These are phyloP conservation scores for Hypothenemus hampei DNA, from an alignment of 1,140 invertebrate species.

Conservation along the genomic window DNA sequence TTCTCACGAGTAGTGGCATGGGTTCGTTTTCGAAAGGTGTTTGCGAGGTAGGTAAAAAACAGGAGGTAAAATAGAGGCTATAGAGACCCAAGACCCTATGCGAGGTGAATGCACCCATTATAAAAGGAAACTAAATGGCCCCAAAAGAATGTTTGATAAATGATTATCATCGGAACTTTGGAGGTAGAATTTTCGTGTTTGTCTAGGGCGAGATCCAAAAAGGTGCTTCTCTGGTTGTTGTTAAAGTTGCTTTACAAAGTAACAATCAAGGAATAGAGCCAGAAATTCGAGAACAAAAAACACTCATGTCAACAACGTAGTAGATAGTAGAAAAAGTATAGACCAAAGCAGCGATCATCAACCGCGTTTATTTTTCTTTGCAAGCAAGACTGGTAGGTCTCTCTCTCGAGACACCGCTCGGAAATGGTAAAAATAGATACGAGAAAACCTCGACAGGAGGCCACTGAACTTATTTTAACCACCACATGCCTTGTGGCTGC, in stretches of 20 bases:
- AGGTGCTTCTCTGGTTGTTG: background rate
- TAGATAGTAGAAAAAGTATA: constrained; percentile 18
- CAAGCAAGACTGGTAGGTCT: constrained; percentile 20
- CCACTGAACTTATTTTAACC: constrained; percentile 30
- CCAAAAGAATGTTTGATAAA: constrained; percentile 22
- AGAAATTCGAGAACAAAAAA: constrained; percentile 4
- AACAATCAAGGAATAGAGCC: background rate
- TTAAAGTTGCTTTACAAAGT: background rate
- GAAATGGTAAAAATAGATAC: constrained; percentile 30
- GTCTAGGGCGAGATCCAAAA: constrained; percentile 5
- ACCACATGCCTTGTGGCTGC: constrained; percentile 28
- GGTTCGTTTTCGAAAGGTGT: constrained; percentile 20
- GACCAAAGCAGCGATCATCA: constrained; percentile 20
- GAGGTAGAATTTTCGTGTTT: constrained; percentile 9
- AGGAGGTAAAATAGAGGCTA: constrained; percentile 15
- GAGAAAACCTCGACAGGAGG: constrained; percentile 22
- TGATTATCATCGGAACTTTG: constrained; percentile 16
- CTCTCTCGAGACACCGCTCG: constrained; percentile 10
- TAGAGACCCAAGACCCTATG: constrained; percentile 22
- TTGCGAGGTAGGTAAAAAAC: constrained; percentile 19
- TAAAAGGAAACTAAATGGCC: constrained; percentile 14
- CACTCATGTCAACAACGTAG: constrained; percentile 10
- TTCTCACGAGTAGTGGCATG: constrained; percentile 16
- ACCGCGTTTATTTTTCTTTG: constrained; percentile 22
- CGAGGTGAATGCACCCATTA: constrained; percentile 15